phyloP scores from a whole-genome alignment of 2,113 vertebrate species.

The Zapus hudsonius region DNA sequence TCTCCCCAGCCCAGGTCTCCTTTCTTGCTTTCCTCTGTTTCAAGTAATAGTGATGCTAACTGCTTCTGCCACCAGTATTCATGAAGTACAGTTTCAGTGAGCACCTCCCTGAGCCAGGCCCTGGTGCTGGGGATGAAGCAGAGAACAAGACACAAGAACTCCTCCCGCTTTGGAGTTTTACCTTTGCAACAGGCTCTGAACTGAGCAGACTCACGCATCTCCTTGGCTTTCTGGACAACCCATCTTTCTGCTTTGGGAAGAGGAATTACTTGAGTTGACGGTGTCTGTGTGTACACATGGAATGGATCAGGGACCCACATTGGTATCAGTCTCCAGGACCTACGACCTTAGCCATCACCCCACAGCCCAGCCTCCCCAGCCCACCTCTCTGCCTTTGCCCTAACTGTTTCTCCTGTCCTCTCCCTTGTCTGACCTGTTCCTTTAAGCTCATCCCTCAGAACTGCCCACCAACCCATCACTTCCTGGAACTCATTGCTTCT shows the following conservation, averaged over 20 bases:
- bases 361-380: neutral
- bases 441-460: neutral
- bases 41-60: neutral
- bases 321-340: neutral
- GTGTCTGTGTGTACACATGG: fast-evolving
- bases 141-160: neutral
- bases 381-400: neutral
- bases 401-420: neutral
- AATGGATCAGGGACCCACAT: neutral
- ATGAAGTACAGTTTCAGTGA: neutral
- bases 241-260: neutral
- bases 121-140: neutral
- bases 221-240: neutral
- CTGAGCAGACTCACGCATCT: neutral
- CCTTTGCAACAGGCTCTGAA: neutral
- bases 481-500: no score
- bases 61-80: neutral
- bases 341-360: neutral
- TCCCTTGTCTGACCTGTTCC: neutral
- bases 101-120: neutral
- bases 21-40: neutral
- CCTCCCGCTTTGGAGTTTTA: no score
- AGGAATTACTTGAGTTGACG: neutral
- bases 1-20: no score
- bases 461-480: neutral